A percentile compares a stretch with the other conserved stretches of the same genome.
These are phyloP conservation scores for Streptopelia turtur DNA, from an alignment of 2,797 vertebrate species.

Conservation along the genomic window DNA sequence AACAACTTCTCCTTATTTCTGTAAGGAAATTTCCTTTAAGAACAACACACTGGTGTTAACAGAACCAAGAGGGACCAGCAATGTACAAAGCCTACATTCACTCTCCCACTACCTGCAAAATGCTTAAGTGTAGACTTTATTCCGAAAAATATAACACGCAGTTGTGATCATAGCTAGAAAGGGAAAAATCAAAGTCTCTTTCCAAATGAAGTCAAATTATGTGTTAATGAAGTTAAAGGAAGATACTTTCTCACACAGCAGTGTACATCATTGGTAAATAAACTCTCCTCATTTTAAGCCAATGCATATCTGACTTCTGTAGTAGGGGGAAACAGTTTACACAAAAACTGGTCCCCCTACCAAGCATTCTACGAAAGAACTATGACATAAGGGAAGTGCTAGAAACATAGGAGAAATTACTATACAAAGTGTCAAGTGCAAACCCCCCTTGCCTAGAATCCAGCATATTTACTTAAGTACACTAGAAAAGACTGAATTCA, in stretches of 20 bases:
- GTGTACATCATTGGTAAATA: constrained; percentile 1
- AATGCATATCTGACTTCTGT: not conserved
- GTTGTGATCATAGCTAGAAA: constrained; percentile 28
- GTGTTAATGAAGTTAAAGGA: constrained; percentile 16
- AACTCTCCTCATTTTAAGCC: not conserved
- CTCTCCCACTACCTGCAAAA: not conserved
- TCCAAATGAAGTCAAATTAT: constrained; percentile 73
- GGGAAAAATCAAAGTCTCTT: constrained; percentile 33
- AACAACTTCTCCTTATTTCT: constrained; percentile 76
- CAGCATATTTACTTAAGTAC: not conserved
- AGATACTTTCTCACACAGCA: not conserved
- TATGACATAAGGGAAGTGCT: constrained; percentile 3
- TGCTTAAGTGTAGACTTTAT: constrained; percentile 44
- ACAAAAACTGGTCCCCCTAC: not conserved
- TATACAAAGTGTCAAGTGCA: constrained; percentile 52
- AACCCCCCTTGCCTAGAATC: not conserved
- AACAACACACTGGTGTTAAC: constrained; percentile 34
- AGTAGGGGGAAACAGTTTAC: not conserved
- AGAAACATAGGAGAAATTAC: constrained; percentile 59
- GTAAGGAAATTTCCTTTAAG: constrained; percentile 52
- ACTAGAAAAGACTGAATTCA: constrained; percentile 21
- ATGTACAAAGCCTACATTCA: constrained; percentile 44
- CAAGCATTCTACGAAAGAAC: not conserved
- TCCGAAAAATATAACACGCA: constrained; percentile 32
- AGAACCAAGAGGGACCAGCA: constrained; percentile 31